Conservation (phyloP, 2,113 vertebrate species). For the Loxodonta africana region DNA sequence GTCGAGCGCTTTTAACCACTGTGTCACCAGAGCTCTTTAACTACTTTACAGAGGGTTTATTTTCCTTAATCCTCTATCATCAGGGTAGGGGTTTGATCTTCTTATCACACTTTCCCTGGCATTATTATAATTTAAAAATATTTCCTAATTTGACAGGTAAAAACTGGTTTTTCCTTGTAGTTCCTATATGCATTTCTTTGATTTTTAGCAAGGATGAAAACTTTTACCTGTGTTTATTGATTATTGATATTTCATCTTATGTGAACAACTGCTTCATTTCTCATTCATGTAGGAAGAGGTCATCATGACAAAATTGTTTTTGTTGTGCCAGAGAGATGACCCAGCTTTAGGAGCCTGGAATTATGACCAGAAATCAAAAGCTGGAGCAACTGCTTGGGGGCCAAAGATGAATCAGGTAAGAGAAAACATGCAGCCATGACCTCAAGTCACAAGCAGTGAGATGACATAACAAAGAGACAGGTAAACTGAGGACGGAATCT, state of each 20-base stretch:
- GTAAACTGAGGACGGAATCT: not conserved
- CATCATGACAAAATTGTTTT: not conserved
- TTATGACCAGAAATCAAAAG: not conserved
- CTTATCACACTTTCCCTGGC: not conserved
- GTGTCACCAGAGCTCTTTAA: no score
- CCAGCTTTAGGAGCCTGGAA: not conserved
- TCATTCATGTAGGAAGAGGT: not conserved
- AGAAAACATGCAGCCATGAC: not conserved
- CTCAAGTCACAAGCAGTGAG: not conserved
- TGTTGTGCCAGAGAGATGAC: not conserved
- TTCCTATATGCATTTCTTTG: not conserved
- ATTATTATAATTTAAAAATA: not conserved
- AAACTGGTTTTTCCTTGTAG: not conserved
- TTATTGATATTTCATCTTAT: not conserved
- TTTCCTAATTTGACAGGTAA: not conserved
- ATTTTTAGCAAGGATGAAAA: not conserved
- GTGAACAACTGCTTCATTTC: not conserved
- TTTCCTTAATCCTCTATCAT: not conserved
- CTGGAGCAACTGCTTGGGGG: not conserved
- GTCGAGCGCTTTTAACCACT: no score
- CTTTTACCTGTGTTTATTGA: not conserved
- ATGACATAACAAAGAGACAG: not conserved
- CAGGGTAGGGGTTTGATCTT: not conserved
- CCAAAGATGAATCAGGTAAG: not conserved
- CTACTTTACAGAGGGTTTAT: not conserved